phyloP scores from a whole-genome alignment of 1,140 invertebrate species.

The Cyphomyrmex costatus region DNA sequence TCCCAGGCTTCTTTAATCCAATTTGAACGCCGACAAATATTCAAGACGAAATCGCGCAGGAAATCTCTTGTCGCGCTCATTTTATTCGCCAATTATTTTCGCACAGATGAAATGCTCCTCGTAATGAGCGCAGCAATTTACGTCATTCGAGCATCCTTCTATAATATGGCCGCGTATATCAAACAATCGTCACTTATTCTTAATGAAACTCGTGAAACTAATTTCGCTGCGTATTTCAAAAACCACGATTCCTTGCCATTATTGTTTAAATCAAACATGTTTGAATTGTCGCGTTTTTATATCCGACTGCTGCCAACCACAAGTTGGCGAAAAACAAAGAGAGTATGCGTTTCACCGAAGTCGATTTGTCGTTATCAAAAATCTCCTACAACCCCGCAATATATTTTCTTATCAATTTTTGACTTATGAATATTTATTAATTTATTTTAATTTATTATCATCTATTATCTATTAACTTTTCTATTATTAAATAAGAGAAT shows the following conservation, averaged over 20 bases:
- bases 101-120: neutral
- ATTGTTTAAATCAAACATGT: neutral
- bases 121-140: constrained; percentile 28
- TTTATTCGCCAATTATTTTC: constrained; percentile 55
- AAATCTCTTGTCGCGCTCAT: constrained; percentile 23
- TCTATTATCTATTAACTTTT: too few relatives aligned
- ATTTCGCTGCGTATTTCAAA: neutral
- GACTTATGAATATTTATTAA: too few relatives aligned
- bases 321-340: too few relatives aligned
- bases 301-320: too few relatives aligned
- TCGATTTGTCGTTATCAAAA: too few relatives aligned
- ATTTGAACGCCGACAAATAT: constrained; percentile 43
- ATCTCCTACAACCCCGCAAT: too few relatives aligned
- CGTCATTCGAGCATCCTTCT: constrained; percentile 3
- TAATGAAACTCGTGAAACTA: neutral
- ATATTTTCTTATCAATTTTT: too few relatives aligned
- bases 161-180: neutral
- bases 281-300: neutral
- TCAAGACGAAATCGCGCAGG: constrained; percentile 47
- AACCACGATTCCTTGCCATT: neutral
- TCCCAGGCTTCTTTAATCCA: constrained; percentile 58
- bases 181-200: neutral
- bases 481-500: too few relatives aligned
- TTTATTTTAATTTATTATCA: too few relatives aligned
- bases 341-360: too few relatives aligned